Percentiles rank a stretch among this genome's conserved stretches.
Conservation (phyloP, 92 coral and sea anemone genomes). For the Zoanthus solanderi region DNA sequence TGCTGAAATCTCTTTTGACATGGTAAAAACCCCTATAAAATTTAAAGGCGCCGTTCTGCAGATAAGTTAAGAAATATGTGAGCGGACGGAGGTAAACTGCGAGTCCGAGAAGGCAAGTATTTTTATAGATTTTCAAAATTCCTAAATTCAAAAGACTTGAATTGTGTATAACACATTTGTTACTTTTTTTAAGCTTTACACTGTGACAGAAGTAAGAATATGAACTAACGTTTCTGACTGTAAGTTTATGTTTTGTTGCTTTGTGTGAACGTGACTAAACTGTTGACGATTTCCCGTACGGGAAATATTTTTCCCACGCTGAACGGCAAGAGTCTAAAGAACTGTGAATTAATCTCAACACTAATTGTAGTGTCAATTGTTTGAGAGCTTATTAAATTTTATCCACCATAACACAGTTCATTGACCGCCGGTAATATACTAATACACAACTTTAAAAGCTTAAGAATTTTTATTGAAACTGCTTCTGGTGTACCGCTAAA, state of each 20-base stretch:
- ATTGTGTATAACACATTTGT: too few species aligned
- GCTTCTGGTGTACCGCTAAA: too few species aligned
- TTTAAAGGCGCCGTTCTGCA: not conserved
- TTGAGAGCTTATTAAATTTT: not conserved
- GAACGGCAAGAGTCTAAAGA: not conserved
- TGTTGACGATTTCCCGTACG: not conserved
- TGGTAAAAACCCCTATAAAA: not conserved
- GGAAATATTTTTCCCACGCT: slow-evolving; percentile 46
- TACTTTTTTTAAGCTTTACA: too few species aligned
- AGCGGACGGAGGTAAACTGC: not conserved
- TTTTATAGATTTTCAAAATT: too few species aligned
- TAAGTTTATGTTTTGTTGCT: not conserved
- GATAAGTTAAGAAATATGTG: not conserved
- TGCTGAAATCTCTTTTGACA: not conserved
- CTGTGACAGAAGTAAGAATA: too few species aligned
- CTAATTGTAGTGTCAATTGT: slow-evolving; percentile 36
- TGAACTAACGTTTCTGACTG: too few species aligned
- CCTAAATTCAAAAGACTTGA: too few species aligned
- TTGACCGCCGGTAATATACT: not conserved
- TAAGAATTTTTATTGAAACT: not conserved
- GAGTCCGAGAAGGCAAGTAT: too few species aligned
- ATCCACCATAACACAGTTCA: not conserved
- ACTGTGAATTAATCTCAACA: slow-evolving; percentile 25
- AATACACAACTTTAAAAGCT: not conserved
- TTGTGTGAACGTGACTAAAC: not conserved